phyloP scores from a whole-genome alignment of 2,797 vertebrate species.

The Hydrophis major region DNA sequence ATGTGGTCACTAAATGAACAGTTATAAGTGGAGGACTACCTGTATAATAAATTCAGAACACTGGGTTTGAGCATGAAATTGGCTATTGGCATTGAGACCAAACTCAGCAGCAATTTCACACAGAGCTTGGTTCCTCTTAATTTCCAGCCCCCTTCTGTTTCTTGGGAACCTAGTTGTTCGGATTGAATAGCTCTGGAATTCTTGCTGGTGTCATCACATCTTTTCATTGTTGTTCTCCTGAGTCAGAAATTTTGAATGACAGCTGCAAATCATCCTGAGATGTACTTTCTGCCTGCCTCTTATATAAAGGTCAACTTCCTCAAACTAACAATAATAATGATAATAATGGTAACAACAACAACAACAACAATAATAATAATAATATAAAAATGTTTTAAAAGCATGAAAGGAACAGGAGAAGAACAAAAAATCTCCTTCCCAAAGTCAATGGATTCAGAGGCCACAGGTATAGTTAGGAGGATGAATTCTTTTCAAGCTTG shows the following conservation, averaged over 20 bases:
- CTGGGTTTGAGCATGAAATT: background rate
- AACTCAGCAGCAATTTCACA: background rate
- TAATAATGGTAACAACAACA: fast-evolving
- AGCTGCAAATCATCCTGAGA: background rate
- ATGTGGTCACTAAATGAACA: background rate
- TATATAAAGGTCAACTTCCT: background rate
- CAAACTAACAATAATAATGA: background rate
- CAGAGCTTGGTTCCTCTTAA: background rate
- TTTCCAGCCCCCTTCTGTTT: background rate
- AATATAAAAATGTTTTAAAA: background rate
- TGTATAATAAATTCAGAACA: background rate
- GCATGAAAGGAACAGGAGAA: background rate
- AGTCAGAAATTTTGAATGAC: background rate
- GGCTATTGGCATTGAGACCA: background rate
- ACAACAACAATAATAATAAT: background rate
- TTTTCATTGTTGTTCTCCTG: background rate
- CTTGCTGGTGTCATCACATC: background rate
- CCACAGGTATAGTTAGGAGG: too few species aligned
- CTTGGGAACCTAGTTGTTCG: background rate
- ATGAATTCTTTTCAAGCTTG: too few species aligned
- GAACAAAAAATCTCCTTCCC: background rate
- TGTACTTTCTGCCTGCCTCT: background rate
- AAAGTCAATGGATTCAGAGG: background rate
- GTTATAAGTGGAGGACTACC: background rate
- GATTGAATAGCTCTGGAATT: background rate